Evolutionary conservation across 2,888 invertebrate species (phyloP).

Genomic region (Cryptophagus acutangulus): DNA sequence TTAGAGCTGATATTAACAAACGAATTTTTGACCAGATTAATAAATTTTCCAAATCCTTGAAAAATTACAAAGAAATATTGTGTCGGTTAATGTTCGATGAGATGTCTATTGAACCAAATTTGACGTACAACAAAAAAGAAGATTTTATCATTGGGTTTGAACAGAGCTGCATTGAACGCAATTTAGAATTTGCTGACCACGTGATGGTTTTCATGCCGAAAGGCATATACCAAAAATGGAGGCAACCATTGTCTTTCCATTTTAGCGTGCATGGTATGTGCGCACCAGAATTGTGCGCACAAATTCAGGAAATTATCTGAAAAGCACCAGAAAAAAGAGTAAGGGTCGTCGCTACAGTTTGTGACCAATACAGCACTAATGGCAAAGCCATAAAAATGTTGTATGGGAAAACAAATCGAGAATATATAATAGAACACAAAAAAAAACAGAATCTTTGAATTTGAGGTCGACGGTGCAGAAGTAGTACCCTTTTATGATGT

Average conservation of each 20-base stretch:
- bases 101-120: no score
- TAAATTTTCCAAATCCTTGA: no score
- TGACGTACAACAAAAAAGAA: no score
- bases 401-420: neutral
- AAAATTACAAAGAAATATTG: no score
- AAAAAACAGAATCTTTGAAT: neutral
- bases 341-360: neutral
- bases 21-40: no score
- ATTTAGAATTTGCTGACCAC: no score
- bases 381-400: neutral
- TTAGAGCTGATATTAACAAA: no score
- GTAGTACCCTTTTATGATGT: conserved; percentile 3
- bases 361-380: conserved; percentile 8
- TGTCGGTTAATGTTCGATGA: no score
- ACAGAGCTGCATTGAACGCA: no score
- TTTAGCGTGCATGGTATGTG: conserved; percentile 7
- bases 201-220: no score
- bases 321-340: neutral
- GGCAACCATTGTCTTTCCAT: conserved; percentile 4
- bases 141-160: no score
- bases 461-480: conserved; percentile 4
- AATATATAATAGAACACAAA: neutral
- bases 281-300: neutral
- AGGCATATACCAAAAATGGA: conserved; percentile 6
- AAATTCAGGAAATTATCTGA: neutral